Percentiles rank a stretch among this genome's conserved stretches.
Conservation (phyloP, 2,888 invertebrate genomes). For the Bhutanitis thaidina region DNA sequence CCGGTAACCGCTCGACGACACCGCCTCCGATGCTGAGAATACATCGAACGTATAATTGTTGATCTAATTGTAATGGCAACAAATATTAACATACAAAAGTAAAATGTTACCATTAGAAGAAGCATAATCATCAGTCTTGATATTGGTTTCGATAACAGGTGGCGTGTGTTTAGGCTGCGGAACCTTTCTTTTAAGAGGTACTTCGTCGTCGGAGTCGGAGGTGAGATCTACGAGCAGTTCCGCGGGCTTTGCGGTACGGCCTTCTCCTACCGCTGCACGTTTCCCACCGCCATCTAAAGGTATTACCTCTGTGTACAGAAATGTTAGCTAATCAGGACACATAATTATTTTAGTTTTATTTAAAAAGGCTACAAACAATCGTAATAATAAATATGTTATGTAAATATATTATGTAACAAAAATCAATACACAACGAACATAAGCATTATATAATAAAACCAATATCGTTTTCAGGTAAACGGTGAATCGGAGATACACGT, state of each 20-base stretch:
- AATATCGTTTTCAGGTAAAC: too few relatives aligned
- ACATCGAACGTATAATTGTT: background rate
- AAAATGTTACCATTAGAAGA: conserved; percentile 45
- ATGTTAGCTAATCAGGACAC: background rate
- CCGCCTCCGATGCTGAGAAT: conserved; percentile 54
- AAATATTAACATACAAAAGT: background rate
- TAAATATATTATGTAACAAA: too few relatives aligned
- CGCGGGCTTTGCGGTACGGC: conserved; percentile 55
- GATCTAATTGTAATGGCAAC: background rate
- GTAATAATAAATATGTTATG: too few relatives aligned
- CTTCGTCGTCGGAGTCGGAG: conserved; percentile 86
- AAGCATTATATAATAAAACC: too few relatives aligned
- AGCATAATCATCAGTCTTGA: conserved; percentile 62
- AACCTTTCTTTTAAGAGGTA: conserved; percentile 82
- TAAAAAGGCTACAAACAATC: too few relatives aligned
- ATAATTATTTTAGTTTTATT: too few relatives aligned
- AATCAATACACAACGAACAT: too few relatives aligned
- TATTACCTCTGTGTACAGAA: conserved; percentile 59
- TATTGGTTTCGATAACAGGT: conserved; percentile 45
- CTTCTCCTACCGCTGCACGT: conserved; percentile 61
- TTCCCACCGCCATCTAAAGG: conserved; percentile 64
- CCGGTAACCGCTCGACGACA: conserved; percentile 82
- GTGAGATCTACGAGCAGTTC: conserved; percentile 84
- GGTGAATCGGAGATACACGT: too few relatives aligned
- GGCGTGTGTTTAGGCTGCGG: conserved; percentile 62